phyloP scores from a whole-genome alignment of 2,888 invertebrate genomes.

The Drosophila recens region DNA sequence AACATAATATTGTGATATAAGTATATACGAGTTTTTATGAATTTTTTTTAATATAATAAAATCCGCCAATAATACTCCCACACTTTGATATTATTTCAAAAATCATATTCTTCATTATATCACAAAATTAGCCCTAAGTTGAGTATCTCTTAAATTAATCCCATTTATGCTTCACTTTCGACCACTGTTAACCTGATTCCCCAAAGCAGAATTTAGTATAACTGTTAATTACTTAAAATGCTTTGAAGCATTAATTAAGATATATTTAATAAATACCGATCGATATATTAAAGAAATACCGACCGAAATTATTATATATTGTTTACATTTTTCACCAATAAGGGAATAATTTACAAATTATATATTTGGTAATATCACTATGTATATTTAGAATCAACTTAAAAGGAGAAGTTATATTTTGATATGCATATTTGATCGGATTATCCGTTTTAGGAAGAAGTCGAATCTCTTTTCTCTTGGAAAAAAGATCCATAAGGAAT shows the following conservation, averaged over 20 bases:
- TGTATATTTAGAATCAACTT: background rate
- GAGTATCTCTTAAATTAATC: no score
- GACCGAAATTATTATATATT: no score
- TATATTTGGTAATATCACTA: no score
- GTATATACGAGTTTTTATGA: background rate
- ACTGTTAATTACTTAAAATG: background rate
- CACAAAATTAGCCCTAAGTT: background rate
- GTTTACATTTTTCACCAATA: no score
- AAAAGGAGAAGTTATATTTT: background rate
- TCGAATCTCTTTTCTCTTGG: background rate
- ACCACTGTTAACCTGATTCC: background rate
- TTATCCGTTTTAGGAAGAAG: background rate
- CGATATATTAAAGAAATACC: no score
- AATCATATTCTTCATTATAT: background rate
- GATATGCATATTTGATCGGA: background rate
- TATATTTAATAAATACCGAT: no score
- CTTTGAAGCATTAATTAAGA: no score
- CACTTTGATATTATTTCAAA: background rate
- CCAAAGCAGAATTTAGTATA: background rate
- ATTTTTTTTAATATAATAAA: slow-evolving; percentile 9
- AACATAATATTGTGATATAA: background rate
- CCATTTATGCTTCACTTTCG: background rate
- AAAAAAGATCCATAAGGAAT: background rate
- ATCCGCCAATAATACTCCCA: slow-evolving; percentile 9
- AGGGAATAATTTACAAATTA: no score